Percentiles rank a stretch among this genome's conserved stretches.
Conservation (phyloP, 2,113 vertebrate species). For the Rhea americana region DNA sequence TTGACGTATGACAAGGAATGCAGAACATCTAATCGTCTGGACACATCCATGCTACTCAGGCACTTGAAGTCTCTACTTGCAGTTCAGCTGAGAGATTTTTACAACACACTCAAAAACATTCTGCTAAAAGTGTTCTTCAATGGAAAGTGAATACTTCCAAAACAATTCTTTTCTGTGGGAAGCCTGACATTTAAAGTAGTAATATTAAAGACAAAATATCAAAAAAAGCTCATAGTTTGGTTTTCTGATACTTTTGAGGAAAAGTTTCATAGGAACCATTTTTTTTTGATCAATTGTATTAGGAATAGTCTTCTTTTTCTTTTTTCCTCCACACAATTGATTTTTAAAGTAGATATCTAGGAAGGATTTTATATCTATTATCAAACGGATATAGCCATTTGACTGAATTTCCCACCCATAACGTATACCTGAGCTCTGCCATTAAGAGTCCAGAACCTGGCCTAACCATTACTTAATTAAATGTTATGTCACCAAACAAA, state of each 20-base stretch:
- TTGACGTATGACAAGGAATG: neutral
- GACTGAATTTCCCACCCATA: neutral
- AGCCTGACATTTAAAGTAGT: neutral
- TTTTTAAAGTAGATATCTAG: neutral
- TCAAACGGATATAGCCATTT: neutral
- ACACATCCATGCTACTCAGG: neutral
- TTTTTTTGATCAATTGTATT: neutral
- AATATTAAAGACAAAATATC: neutral
- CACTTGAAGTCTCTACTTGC: neutral
- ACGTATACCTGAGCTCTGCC: neutral
- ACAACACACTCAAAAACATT: accelerated
- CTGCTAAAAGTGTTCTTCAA: neutral
- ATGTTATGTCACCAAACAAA: constrained; percentile 5
- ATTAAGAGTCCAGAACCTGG: neutral
- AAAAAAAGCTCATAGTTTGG: accelerated
- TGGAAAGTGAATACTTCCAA: neutral
- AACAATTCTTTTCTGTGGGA: neutral
- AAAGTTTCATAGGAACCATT: neutral
- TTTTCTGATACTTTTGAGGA: neutral
- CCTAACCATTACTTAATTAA: neutral
- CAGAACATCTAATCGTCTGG: neutral
- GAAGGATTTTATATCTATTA: neutral
- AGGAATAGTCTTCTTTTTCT: neutral
- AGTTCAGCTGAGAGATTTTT: neutral
- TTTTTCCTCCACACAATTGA: neutral